Percentiles rank a stretch among this genome's conserved stretches.
phyloP scores from a whole-genome alignment of 2,888 invertebrate species.

The Melipona beecheii region DNA sequence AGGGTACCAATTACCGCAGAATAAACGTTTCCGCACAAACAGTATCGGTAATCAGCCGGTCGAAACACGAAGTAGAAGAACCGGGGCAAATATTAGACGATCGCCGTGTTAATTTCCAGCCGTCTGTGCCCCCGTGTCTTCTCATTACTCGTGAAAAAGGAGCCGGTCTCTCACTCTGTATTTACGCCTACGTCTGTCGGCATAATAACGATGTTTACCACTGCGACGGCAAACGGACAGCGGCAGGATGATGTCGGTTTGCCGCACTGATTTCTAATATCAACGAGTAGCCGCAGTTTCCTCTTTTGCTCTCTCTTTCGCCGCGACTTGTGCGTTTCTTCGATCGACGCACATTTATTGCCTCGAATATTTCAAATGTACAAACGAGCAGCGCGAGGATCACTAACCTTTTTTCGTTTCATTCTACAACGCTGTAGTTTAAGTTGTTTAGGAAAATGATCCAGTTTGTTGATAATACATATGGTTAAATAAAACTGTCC shows the following conservation, averaged over 20 bases:
- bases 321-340: background rate
- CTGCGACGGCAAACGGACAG: slow-evolving; percentile 22
- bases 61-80: slow-evolving; percentile 56
- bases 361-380: background rate
- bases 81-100: slow-evolving; percentile 59
- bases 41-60: slow-evolving; percentile 56
- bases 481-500: background rate
- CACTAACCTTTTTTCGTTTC: background rate
- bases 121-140: slow-evolving; percentile 32
- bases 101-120: slow-evolving; percentile 52
- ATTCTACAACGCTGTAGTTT: no score
- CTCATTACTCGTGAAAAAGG: slow-evolving; percentile 48
- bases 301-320: background rate
- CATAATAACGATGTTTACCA: slow-evolving; percentile 57
- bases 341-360: background rate
- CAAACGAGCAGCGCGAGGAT: background rate
- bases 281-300: background rate
- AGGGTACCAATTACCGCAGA: slow-evolving; percentile 55
- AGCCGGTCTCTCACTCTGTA: slow-evolving; percentile 17
- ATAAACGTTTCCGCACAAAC: slow-evolving; percentile 59
- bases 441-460: background rate
- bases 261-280: background rate
- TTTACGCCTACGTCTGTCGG: slow-evolving; percentile 45
- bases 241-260: slow-evolving; percentile 19
- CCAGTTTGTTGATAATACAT: no score